These are phyloP conservation scores for Petaurus breviceps DNA, from an alignment of 2,113 vertebrate genomes.

Conservation along the genomic window DNA sequence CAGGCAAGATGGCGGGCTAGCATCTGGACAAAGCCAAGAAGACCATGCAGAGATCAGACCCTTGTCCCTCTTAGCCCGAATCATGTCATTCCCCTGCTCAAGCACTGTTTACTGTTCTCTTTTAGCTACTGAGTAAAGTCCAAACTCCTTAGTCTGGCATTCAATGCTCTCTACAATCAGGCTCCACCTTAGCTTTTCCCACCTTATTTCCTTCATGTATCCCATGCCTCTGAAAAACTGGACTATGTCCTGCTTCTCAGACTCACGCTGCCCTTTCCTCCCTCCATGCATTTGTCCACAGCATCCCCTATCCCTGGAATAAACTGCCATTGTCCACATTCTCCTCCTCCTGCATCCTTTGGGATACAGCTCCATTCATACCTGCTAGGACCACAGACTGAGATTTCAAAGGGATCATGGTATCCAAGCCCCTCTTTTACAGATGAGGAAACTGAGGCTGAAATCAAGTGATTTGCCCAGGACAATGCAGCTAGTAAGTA, in stretches of 20 bases:
- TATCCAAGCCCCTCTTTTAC: neutral
- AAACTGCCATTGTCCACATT: neutral
- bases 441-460: neutral
- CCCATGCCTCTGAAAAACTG: neutral
- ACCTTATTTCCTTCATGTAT: too few species aligned
- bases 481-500: neutral
- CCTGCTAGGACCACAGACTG: neutral
- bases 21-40: neutral
- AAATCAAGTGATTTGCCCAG: neutral
- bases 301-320: neutral
- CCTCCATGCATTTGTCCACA: neutral
- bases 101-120: neutral
- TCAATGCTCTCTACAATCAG: too few species aligned
- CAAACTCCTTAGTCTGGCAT: too few species aligned
- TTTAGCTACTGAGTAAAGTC: neutral
- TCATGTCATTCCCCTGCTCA: neutral
- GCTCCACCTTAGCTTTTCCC: too few species aligned
- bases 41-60: neutral
- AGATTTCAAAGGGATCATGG: neutral
- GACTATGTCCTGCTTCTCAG: neutral
- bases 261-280: neutral
- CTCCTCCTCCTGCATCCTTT: neutral
- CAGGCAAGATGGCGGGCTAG: neutral
- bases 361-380: neutral
- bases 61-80: neutral